Evolutionary conservation across 2,113 vertebrate genomes (phyloP).

Genomic region (Oophaga pumilio): DNA sequence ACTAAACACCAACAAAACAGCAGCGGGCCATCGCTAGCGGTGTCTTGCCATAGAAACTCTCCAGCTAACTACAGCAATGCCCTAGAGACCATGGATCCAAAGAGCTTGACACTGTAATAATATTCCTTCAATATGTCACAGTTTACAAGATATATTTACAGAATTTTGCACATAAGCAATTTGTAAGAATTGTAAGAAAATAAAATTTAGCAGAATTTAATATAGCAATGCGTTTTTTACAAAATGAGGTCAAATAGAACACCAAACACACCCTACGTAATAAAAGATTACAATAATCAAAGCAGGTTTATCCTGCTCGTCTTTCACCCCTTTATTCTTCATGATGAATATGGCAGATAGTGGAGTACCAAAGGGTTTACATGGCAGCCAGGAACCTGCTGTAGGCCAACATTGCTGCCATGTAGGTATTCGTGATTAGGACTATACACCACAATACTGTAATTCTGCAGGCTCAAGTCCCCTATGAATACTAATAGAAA

Average conservation of each 20-base stretch:
- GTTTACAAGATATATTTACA: not conserved
- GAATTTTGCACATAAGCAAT: not conserved
- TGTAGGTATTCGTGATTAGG: too few species aligned
- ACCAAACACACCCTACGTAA: not conserved
- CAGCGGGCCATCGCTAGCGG: not conserved
- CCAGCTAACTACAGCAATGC: constrained; percentile 28
- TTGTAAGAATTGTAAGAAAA: not conserved
- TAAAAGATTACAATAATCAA: not conserved
- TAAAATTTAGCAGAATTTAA: too few species aligned
- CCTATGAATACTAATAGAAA: too few species aligned
- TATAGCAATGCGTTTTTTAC: not conserved
- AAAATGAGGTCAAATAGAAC: not conserved
- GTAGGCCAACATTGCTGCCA: too few species aligned
- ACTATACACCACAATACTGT: too few species aligned
- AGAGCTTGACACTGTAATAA: not conserved
- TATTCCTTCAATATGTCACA: not conserved
- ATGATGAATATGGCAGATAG: too few species aligned
- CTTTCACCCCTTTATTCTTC: too few species aligned
- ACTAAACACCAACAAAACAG: constrained; percentile 32
- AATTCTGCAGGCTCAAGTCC: too few species aligned
- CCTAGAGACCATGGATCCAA: not conserved
- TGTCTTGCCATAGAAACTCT: not conserved
- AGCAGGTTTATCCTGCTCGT: not conserved
- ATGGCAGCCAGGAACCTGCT: too few species aligned
- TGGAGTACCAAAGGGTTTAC: too few species aligned